Evolutionary conservation across 2,888 invertebrate genomes (phyloP), one percentile per base, ranked within the genome.

Genomic region (Eledone cirrhosa): DNA sequence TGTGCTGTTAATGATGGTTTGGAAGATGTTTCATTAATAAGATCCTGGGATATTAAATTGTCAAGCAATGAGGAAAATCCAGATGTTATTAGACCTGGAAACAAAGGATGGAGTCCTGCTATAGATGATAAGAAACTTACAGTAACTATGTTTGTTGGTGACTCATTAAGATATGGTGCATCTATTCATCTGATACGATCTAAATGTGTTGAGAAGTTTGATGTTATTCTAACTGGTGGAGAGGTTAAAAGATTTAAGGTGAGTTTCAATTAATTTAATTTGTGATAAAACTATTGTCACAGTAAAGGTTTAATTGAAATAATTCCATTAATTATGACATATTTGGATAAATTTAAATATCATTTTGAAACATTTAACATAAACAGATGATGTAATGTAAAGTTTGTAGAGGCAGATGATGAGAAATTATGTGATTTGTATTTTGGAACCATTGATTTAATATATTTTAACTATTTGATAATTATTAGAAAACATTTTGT

Each of bases 71-170:
- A 72, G n/a, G 72, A 72, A 33, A 8, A 33, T 33, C 31, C 31
- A 29, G 72, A 31, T 72, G 72, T n/a, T 72, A 72, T 72, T 14
- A 29, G 72, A 29, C 72, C 72, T 41, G 72, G 72, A 22, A n/a
- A 3, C 31, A 33, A 72, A 72, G 72, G 72, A 29, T 72, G 72
- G 72, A 41, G n/a, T 31, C 72, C 72, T 72, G 72, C 22, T 41
- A 11, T 22, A 41, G 22, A 31, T n/a, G 72, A 72, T 41, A 72
- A 41, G 33, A 72, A 72, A 31, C 22, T 11, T 16, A 72, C 72
- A 16, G 72, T 72, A 31, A 72, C 33, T 13, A 0, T 72, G n/a
- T 72, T 72, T 72, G 72, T 72, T 22, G 72, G 72, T 41, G 72
- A 72, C 31, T 29, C 72, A 5, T 41, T 72, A 1, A 72, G 31